These are phyloP conservation scores for Drosophila aldrichi DNA, from an alignment of 2,888 invertebrate genomes.

Conservation along the genomic window DNA sequence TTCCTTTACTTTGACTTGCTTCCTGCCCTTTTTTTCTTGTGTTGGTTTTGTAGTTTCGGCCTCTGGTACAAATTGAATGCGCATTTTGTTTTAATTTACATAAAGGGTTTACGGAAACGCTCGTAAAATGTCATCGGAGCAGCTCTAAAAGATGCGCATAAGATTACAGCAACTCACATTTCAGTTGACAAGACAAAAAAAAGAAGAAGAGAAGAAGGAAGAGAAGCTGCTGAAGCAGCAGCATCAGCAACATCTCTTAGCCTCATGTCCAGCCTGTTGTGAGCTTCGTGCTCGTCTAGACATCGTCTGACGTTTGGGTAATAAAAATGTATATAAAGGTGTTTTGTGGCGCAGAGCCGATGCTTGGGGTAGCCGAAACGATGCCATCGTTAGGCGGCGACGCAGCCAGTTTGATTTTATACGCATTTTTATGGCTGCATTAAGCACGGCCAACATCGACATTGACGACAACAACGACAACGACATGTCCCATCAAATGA, in stretches of 20 bases:
- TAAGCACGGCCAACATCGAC: conserved; percentile 47
- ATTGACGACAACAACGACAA: conserved; percentile 19
- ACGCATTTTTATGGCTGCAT: conserved; percentile 66
- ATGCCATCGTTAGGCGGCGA: conserved; percentile 33
- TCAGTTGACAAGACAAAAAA: conserved; percentile 25
- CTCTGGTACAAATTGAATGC: conserved; percentile 53
- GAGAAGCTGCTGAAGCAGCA: conserved; percentile 1
- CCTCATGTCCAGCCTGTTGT: conserved; percentile 15
- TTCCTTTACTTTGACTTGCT: background rate
- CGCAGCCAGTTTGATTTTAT: conserved; percentile 65
- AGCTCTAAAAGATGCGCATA: conserved; percentile 44
- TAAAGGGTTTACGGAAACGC: conserved; percentile 62
- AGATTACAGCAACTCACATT: conserved; percentile 60
- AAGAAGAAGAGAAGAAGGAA: background rate
- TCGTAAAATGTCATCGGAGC: conserved; percentile 70
- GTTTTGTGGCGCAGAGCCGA: conserved; percentile 16
- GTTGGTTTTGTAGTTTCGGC: conserved; percentile 22
- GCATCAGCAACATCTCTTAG: conserved; percentile 1
- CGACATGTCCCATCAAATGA: conserved; percentile 43
- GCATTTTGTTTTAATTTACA: conserved; percentile 73
- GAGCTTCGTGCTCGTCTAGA: conserved; percentile 43
- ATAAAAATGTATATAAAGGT: conserved; percentile 67
- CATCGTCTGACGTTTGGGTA: conserved; percentile 56
- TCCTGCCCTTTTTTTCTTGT: background rate
- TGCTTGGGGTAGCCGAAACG: background rate